Evolutionary conservation across 2,888 invertebrate genomes (phyloP).

Genomic region (Matsumyia berberina): DNA sequence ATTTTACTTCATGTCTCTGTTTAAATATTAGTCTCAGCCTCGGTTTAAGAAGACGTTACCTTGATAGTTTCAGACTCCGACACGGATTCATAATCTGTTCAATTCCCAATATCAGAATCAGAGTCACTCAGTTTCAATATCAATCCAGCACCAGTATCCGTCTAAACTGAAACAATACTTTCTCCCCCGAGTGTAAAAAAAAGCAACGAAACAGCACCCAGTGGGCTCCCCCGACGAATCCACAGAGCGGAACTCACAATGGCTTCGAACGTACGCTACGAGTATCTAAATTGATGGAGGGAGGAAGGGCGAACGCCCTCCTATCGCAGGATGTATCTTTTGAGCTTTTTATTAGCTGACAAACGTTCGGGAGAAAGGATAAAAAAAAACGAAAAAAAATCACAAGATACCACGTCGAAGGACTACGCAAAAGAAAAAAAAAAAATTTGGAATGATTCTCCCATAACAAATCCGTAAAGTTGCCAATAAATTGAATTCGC

Average conservation of each 20-base stretch:
- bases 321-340: slow-evolving; percentile 61
- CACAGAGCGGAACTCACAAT: slow-evolving; percentile 62
- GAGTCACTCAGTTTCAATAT: too few relatives aligned
- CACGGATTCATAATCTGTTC: too few relatives aligned
- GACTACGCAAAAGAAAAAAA: slow-evolving; percentile 26
- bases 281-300: slow-evolving; percentile 15
- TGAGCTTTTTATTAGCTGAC: slow-evolving; percentile 76
- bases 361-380: slow-evolving; percentile 61
- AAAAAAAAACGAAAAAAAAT: slow-evolving; percentile 56
- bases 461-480: slow-evolving; percentile 75
- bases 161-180: too few relatives aligned
- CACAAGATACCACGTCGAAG: slow-evolving; percentile 36
- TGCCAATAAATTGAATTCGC: slow-evolving; percentile 76
- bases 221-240: not conserved
- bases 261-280: slow-evolving; percentile 53
- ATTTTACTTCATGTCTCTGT: too few relatives aligned
- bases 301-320: slow-evolving; percentile 29
- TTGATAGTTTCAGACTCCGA: too few relatives aligned
- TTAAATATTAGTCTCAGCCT: too few relatives aligned
- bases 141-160: too few relatives aligned
- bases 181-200: slow-evolving; percentile 11
- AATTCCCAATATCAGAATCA: too few relatives aligned
- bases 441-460: slow-evolving; percentile 48
- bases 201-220: slow-evolving; percentile 7
- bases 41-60: too few relatives aligned